Evolutionary conservation across 2,113 vertebrate species (phyloP).

Genomic region (Cavia aperea): DNA sequence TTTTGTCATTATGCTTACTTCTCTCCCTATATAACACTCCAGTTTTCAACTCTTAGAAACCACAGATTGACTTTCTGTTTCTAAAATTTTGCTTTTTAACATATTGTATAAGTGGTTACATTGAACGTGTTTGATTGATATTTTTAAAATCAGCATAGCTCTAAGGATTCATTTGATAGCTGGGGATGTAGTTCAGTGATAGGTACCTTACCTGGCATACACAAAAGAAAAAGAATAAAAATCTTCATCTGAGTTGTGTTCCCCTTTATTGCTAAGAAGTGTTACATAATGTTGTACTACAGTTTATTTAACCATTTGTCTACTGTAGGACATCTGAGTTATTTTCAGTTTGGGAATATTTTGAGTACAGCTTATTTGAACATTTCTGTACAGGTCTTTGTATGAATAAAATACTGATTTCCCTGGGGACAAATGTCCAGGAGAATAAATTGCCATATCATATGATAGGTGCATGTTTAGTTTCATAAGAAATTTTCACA

Average conservation of each 20-base stretch:
- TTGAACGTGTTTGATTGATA: not conserved
- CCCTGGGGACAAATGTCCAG: not conserved
- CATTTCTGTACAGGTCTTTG: not conserved
- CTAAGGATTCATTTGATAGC: not conserved
- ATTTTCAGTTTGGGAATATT: not conserved
- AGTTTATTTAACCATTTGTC: not conserved
- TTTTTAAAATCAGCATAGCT: slow-evolving; percentile 4
- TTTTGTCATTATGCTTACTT: not conserved
- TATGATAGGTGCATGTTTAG: not conserved
- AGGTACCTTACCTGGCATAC: not conserved
- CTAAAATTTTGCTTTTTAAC: slow-evolving; percentile 10
- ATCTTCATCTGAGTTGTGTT: not conserved
- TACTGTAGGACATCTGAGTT: not conserved
- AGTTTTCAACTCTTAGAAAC: not conserved
- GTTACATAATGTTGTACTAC: not conserved
- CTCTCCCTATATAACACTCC: not conserved
- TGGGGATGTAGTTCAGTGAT: not conserved
- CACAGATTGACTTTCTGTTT: not conserved
- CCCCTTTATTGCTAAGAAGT: slow-evolving; percentile 2
- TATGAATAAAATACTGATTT: not conserved
- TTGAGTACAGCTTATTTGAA: not conserved
- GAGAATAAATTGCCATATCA: not conserved
- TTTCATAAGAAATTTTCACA: not conserved
- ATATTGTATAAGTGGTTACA: not conserved
- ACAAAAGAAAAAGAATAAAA: not conserved